Base-by-base conservation (phyloP, 2,888 invertebrate genomes). In the Dyspetes luteomarginatus region DNA sequence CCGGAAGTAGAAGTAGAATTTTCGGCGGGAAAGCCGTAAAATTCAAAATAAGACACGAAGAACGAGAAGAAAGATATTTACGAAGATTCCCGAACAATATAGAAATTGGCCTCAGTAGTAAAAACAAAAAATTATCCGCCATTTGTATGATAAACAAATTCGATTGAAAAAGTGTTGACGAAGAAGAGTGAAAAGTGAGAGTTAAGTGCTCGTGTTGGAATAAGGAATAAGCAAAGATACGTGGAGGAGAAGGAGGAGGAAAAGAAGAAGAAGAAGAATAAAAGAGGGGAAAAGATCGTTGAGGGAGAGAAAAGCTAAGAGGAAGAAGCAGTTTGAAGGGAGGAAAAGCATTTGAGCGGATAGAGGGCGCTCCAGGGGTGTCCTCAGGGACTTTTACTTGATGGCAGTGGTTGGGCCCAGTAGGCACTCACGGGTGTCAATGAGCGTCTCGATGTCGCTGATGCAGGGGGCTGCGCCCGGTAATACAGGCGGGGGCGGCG, bases 341-440 rank as follows among this genome's bases (percentile, higher is more conserved):
- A 72, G 36, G 24, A 52, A 4, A 50, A 50, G 28, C 45, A 15
- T 4, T 15, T 41, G 41, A 41, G 36, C 43, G 26, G 26, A 73
- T 22, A 52, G 24, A 52, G 45, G 64, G 65, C 72, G 72, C 74
- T 65, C 69, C 12, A 48, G 36, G 76, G 78, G 80, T 80, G 82
- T 76, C 60, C 75, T 60, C 73, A 78, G 81, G 68, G 41, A 72
- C 72, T n/a, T n/a, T n/a, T 85, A 83, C 87, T 94, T 94, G 94
- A 96, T 96, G 96, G 96, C 96, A 94, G 95, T 96, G 93, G 96
- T 95, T 93, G 96, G 96, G 94, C 97, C 96, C 92, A 96, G 96
- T 94, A 96, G 97, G 95, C 97, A 97, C 95, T 95, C 96, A 93
- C 95, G 97, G 94, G 96, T 96, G 94, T 96, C 96, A 93, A 96